A percentile compares a stretch with the other conserved stretches of the same genome.
Evolutionary conservation across 2,888 invertebrate genomes (phyloP).

Genomic region (Tenthredo amoena): DNA sequence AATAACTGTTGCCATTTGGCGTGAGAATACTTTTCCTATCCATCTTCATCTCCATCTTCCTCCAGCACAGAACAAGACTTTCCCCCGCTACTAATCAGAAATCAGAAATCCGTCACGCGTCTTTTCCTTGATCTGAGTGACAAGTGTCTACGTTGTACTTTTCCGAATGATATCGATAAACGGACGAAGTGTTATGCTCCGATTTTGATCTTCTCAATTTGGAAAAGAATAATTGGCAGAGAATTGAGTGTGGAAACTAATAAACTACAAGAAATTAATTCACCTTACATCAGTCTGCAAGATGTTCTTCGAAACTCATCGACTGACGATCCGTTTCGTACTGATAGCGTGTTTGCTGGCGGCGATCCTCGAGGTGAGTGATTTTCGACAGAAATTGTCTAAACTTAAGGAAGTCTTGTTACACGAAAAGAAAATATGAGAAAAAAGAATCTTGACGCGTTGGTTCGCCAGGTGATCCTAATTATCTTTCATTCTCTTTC

Average conservation of each 20-base stretch:
- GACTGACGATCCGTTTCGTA: conserved; percentile 56
- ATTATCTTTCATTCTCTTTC: conserved; percentile 27
- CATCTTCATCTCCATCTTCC: conserved; percentile 10
- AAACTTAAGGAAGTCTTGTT: neutral
- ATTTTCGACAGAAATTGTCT: neutral
- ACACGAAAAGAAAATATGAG: neutral
- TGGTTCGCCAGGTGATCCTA: conserved; percentile 37
- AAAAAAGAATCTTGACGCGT: neutral
- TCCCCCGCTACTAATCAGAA: neutral
- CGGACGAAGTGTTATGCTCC: conserved; percentile 7
- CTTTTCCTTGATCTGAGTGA: neutral
- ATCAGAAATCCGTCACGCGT: neutral
- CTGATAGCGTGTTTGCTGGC: conserved; percentile 56
- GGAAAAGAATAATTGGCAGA: neutral
- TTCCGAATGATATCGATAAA: neutral
- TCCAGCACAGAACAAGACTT: neutral
- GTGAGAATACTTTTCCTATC: conserved; percentile 30
- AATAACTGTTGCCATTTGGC: conserved; percentile 24
- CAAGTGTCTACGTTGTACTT: neutral
- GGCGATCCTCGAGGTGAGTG: conserved; percentile 59
- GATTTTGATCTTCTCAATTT: neutral
- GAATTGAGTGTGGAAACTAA: neutral
- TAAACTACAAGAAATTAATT: neutral
- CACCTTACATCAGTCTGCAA: conserved; percentile 19
- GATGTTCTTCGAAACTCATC: conserved; percentile 58